Evolutionary conservation across 2,888 invertebrate genomes (phyloP), one percentile per base, ranked within the genome.

Genomic region (Chymomyza caudatula): DNA sequence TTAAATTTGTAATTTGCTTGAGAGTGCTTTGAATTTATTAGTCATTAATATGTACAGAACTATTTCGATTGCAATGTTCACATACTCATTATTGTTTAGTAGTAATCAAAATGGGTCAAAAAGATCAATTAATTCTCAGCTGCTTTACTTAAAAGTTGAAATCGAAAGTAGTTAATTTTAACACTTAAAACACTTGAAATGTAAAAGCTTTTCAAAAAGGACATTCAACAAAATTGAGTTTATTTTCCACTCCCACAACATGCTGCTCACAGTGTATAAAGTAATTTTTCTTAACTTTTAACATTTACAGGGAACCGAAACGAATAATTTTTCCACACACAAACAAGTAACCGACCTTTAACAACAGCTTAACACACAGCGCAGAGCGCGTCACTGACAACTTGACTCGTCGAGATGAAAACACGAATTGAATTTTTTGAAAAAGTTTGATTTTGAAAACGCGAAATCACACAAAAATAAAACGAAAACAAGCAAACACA

Each of bases 391-490:
- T n/a, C 29, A 37, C 29, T 55, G 57, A 74, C 76, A 73, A 87
- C 88, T 77, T 74, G 64, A 77, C 80, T 71, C 71, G 76, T 74
- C 75, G 66, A 81, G 75, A 83, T 80, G 86, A 82, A 88, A 82
- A 78, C 81, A 73, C 58, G 76, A 64, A 73, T 73, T 71, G 23
- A 67, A 57, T 69, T 43, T 73, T 82, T 84, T 85, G 60, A 66
- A 85, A 81, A 76, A 73, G 66, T 75, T 73, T 76, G 80, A 77
- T 78, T 79, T 86, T 77, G 60, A 75, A 82, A 88, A 76, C 57
- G 67, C 60, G 53, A 73, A 73, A 37, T 51, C 19, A 44, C 20
- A 57, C 42, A 42, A 20, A 13, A 51, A 51, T 20, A 51, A 44
- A 44, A 19, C 19, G 17, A 8, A 37, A 57, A 17, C 43, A 29